These are phyloP conservation scores for Catharus ustulatus DNA, from an alignment of 2,797 vertebrate genomes.

Conservation along the genomic window DNA sequence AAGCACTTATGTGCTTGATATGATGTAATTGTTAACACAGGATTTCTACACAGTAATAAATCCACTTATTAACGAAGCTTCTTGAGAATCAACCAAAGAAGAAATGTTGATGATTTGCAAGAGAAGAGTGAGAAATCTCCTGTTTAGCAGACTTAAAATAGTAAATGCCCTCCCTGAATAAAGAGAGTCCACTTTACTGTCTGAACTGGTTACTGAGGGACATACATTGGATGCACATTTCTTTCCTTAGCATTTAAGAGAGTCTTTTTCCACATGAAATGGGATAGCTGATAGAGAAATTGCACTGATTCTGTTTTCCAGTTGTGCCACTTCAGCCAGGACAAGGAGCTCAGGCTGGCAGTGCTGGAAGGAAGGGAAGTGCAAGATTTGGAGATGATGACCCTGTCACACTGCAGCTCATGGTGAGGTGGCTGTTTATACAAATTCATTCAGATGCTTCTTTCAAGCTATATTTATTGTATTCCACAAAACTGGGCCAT, in stretches of 20 bases:
- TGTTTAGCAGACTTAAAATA: not conserved
- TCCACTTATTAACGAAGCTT: not conserved
- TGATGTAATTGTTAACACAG: not conserved
- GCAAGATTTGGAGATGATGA: constrained; percentile 8
- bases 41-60: not conserved
- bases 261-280: not conserved
- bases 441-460: constrained; percentile 18
- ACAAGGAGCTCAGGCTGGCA: constrained; percentile 3
- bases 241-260: constrained; percentile 8
- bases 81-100: not conserved
- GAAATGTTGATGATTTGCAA: not conserved
- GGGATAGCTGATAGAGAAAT: constrained; percentile 1
- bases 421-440: not conserved
- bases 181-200: not conserved
- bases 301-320: constrained; percentile 1
- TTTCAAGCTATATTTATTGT: not conserved
- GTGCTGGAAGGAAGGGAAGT: constrained; percentile 3
- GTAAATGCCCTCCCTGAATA: not conserved
- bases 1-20: not conserved
- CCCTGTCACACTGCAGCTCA: not conserved
- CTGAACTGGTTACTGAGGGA: not conserved
- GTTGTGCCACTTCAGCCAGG: not conserved
- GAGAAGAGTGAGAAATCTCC: not conserved
- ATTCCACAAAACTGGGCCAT: not conserved
- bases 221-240: not conserved